Conservation (phyloP, 2,113 vertebrate genomes). For the Empidonax alnorum region DNA sequence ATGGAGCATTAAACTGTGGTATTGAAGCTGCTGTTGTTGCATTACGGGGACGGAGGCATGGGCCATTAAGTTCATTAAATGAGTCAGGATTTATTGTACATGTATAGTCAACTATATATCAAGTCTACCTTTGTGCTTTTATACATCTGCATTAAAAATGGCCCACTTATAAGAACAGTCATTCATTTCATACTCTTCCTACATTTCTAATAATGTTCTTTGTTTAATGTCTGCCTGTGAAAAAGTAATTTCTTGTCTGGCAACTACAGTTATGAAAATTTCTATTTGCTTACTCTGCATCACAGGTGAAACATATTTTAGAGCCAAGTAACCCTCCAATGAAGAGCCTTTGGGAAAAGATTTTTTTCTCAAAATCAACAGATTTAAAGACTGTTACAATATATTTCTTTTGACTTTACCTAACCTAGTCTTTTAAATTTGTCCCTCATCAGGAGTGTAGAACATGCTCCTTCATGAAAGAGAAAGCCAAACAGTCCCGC, state of each 20-base stretch:
- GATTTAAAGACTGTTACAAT: not conserved
- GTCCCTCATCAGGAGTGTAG: not conserved
- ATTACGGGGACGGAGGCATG: not conserved
- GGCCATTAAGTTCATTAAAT: not conserved
- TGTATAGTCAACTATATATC: not conserved
- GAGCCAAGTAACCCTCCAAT: not conserved
- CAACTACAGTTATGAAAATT: not conserved
- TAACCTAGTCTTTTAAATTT: not conserved
- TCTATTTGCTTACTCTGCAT: not conserved
- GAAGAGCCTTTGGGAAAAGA: not conserved
- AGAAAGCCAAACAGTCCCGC: not conserved
- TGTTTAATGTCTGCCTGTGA: not conserved
- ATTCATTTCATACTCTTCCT: not conserved
- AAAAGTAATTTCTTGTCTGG: not conserved
- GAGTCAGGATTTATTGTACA: conserved; percentile 7
- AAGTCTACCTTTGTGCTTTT: not conserved
- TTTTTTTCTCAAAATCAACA: not conserved
- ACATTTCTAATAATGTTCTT: not conserved
- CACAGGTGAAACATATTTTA: not conserved
- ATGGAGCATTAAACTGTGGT: not conserved
- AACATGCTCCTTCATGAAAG: not conserved
- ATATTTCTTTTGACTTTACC: not conserved
- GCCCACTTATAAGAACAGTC: not conserved
- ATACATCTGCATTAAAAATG: not conserved
- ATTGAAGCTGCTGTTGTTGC: not conserved